Evolutionary conservation across 2,113 vertebrate species (phyloP).

Genomic region (Puffinus mauretanicus): DNA sequence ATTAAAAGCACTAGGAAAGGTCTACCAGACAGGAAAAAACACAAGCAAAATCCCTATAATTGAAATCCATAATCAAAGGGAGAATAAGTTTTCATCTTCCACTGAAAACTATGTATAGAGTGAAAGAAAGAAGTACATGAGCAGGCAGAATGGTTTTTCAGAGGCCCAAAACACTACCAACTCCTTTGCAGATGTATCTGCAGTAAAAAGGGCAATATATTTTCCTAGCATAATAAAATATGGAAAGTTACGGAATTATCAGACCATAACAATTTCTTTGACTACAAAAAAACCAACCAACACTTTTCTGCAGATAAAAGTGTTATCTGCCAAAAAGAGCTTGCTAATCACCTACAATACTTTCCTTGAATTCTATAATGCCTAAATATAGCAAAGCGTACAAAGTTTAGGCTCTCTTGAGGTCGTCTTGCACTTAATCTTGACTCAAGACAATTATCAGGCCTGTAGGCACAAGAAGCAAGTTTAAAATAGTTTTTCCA

Average conservation of each 20-base stretch:
- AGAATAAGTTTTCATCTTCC: background rate
- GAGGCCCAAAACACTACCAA: background rate
- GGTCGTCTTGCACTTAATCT: background rate
- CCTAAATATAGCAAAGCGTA: background rate
- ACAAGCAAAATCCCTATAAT: background rate
- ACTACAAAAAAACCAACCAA: background rate
- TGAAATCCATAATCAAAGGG: background rate
- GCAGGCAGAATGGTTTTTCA: background rate
- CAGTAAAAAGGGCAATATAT: background rate
- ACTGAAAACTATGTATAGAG: background rate
- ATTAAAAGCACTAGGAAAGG: constrained; percentile 55
- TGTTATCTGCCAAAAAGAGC: background rate
- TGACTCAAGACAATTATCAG: background rate
- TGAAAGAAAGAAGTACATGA: background rate
- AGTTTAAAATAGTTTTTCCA: background rate
- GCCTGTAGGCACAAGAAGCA: background rate
- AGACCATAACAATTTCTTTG: background rate
- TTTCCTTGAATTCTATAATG: background rate
- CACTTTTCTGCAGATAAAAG: background rate
- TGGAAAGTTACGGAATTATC: background rate
- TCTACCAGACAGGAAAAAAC: background rate
- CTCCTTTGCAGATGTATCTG: background rate
- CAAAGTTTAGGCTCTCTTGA: background rate
- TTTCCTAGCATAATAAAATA: background rate
- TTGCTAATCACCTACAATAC: background rate